phyloP scores from a whole-genome alignment of 2,113 vertebrate genomes.

The Apeltes quadracus region DNA sequence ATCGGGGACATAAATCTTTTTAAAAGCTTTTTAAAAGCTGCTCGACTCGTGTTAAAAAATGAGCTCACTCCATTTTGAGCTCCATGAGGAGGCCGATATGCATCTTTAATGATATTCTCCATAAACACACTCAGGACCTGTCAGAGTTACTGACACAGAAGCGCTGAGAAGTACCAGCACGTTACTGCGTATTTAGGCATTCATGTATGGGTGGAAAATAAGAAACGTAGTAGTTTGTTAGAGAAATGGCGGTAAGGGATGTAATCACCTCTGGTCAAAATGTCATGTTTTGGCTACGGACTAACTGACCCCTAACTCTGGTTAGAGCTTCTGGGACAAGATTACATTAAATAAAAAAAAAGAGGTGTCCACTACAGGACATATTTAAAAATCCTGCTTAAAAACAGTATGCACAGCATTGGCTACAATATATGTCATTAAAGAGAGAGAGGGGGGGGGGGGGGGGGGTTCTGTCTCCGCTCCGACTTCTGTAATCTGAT shows the following conservation, averaged over 20 bases:
- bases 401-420: background rate
- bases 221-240: background rate
- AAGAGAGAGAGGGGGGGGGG: background rate
- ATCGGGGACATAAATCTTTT: background rate
- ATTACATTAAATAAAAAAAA: background rate
- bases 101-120: background rate
- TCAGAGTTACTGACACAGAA: background rate
- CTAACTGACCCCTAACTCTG: no score
- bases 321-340: background rate
- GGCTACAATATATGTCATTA: background rate
- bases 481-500: slow-evolving; percentile 70
- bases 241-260: background rate
- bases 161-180: background rate
- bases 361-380: background rate
- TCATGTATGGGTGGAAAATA: background rate
- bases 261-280: background rate
- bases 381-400: background rate
- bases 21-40: background rate
- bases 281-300: background rate
- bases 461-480: slow-evolving; percentile 23
- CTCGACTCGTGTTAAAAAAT: background rate
- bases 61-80: background rate
- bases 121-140: background rate
- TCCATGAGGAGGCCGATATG: background rate
- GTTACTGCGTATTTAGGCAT: background rate